Base-by-base conservation (phyloP, 2,888 invertebrate genomes). In the Catocala sponsa region DNA sequence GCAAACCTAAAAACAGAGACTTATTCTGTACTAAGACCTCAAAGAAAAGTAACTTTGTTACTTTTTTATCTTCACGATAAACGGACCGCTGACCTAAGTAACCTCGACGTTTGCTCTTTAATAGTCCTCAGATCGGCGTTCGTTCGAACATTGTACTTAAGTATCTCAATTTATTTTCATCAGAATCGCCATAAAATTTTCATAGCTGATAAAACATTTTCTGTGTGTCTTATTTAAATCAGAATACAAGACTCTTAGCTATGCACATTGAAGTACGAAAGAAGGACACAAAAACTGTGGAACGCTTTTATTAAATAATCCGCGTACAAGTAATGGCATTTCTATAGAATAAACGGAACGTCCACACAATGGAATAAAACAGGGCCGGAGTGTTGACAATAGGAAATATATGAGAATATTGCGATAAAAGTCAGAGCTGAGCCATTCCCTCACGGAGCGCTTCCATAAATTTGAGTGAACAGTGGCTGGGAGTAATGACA, bases 401-500 rank as follows among this genome's bases (percentile, higher is more conserved):
- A 72, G 70, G 68, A 74, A 74, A 81, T 79, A 80, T 72, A 79
- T 76, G 79, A 74, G 76, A 78, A 78, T 82, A 81, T 76, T 71
- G 73, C 76, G 68, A 81, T 80, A 79, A 79, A 81, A 75, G 64
- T 74, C 75, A 74, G 70, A 55, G 69, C 53, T 54, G 48, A 55
- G 58, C 74, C 72, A 70, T 78, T 75, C 76, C 59, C 65, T 68
- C 70, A 71, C 74, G 74, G 71, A 66, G 65, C 64, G 68, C 70
- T 73, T 75, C 76, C 78, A 81, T 86, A 84, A 84, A 84, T 85
- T 84, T 70, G 69, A 72, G 67, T 57, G 74, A 71, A 68, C 72
- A 76, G 75, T 70, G 65, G 67, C 79, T 79, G 81, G 53, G 70
- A 76, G 70, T 81, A 82, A 83, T 75, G 78, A 73, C 73, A 66